Percentiles rank a stretch among this genome's conserved stretches.
Conservation (phyloP, 1,140 invertebrate genomes). For the Centruroides vittatus region DNA sequence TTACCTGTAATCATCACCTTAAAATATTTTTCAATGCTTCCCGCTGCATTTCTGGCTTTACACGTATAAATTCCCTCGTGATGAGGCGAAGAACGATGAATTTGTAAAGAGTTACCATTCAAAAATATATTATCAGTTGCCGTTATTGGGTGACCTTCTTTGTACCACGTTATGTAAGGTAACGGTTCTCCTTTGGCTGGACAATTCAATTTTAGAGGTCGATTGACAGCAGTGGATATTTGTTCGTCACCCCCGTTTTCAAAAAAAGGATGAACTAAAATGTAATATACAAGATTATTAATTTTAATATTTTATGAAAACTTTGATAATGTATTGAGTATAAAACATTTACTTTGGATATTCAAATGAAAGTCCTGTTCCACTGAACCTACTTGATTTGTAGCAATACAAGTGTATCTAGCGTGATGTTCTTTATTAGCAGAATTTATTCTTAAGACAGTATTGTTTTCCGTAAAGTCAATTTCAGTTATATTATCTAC, state of each 20-base stretch:
- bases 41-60: constrained; percentile 13
- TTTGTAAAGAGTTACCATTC: not conserved
- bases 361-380: constrained; percentile 44
- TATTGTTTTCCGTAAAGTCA: constrained; percentile 2
- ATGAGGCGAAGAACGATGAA: not conserved
- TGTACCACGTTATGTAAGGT: constrained; percentile 34
- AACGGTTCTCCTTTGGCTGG: constrained; percentile 31
- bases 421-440: constrained; percentile 12
- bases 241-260: constrained; percentile 18
- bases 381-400: constrained; percentile 48
- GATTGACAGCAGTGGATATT: constrained; percentile 29
- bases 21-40: constrained; percentile 5
- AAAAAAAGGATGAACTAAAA: constrained; percentile 22
- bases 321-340: not conserved
- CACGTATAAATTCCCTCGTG: constrained; percentile 14
- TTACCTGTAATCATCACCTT: constrained; percentile 5
- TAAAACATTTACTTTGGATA: constrained; percentile 41
- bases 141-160: constrained; percentile 4
- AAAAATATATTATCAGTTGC: not conserved
- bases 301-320: not conserved
- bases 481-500: constrained; percentile 13
- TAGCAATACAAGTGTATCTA: constrained; percentile 42
- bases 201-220: constrained; percentile 30
- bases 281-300: not conserved
- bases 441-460: constrained; percentile 4